Conservation (phyloP, 1,140 invertebrate genomes). For the Musca vetustissima region DNA sequence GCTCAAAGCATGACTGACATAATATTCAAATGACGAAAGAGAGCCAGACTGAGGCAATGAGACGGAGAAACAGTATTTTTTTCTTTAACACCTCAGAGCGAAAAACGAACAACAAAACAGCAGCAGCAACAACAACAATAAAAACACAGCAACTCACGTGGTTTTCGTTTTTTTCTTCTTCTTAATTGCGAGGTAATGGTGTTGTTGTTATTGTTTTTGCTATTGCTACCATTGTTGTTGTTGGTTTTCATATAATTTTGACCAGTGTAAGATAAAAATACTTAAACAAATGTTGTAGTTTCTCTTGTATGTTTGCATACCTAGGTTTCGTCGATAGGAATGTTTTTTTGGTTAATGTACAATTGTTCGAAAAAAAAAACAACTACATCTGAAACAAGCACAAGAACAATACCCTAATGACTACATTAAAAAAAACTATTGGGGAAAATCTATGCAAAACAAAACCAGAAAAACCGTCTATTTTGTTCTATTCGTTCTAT, state of each 20-base stretch:
- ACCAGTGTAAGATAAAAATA: conserved; percentile 16
- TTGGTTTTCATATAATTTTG: conserved; percentile 4
- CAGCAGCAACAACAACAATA: too few relatives aligned
- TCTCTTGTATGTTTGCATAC: not conserved
- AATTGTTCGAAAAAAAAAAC: conserved; percentile 4
- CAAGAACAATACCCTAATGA: not conserved
- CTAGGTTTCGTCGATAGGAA: not conserved
- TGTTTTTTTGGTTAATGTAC: not conserved
- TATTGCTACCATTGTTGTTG: not conserved
- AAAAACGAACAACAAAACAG: too few relatives aligned
- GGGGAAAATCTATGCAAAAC: too few relatives aligned
- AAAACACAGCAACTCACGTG: conserved; percentile 1
- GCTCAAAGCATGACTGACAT: too few relatives aligned
- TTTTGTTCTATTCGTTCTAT: too few relatives aligned
- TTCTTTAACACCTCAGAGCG: too few relatives aligned
- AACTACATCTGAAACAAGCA: not conserved
- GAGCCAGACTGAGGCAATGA: too few relatives aligned
- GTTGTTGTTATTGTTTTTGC: not conserved
- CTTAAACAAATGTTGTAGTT: not conserved
- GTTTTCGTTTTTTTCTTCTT: not conserved
- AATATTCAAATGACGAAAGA: too few relatives aligned
- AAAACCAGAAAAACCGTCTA: too few relatives aligned
- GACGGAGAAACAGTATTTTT: too few relatives aligned
- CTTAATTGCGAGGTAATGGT: not conserved
- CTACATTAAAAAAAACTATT: not conserved